A percentile compares a stretch with the other conserved stretches of the same genome.
Evolutionary conservation across 2,797 vertebrate species (phyloP).

Genomic region (Sorex maritimensis): DNA sequence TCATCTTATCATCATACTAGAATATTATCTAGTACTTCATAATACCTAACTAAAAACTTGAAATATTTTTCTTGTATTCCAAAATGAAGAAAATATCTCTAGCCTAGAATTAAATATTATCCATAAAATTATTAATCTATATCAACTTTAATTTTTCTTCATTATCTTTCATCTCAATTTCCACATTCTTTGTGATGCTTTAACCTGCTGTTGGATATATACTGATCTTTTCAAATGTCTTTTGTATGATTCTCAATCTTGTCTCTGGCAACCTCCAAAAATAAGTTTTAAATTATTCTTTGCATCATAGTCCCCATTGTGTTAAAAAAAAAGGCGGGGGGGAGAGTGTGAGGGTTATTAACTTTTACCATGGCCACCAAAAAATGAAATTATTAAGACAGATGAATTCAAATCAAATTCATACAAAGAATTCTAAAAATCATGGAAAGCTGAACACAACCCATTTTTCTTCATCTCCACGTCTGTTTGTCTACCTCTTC

Average conservation of each 20-base stretch:
- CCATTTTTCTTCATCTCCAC: not conserved
- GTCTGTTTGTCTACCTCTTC: not conserved
- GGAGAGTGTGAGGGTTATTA: not conserved
- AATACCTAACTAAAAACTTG: no score
- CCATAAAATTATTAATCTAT: not conserved
- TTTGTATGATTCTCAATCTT: not conserved
- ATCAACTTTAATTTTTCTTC: slow-evolving; percentile 10
- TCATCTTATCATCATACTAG: no score
- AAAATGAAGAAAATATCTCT: not conserved
- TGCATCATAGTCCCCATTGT: not conserved
- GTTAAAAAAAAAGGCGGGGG: no score
- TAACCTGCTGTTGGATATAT: not conserved
- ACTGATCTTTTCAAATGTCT: not conserved
- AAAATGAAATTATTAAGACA: not conserved
- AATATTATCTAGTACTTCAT: no score
- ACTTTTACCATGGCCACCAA: not conserved
- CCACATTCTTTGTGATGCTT: not conserved
- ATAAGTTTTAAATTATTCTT: not conserved
- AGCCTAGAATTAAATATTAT: not conserved
- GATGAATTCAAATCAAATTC: not conserved
- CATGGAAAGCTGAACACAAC: not conserved
- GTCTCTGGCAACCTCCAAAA: not conserved
- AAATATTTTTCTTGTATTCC: no score
- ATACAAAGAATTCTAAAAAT: not conserved
- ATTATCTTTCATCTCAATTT: not conserved